Base-by-base conservation (phyloP, 2,888 invertebrate species). In the Ariolimax columbianus region DNA sequence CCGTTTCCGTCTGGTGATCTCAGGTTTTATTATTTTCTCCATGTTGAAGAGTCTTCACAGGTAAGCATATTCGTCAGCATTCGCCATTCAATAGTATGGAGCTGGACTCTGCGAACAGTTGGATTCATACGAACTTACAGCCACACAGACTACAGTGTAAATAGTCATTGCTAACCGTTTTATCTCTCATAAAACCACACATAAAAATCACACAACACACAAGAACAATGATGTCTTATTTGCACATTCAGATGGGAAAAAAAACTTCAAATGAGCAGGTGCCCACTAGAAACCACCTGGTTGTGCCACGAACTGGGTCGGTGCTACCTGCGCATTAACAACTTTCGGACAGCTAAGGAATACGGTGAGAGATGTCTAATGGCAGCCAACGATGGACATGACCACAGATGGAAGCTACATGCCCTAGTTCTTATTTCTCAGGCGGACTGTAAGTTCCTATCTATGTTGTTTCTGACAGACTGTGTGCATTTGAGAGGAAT, bases 271-370 rank as follows among this genome's bases (percentile, higher is more conserved):
- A 89, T 93, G 87, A 93, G 92, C 59, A 93, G 93, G 87, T 92
- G 93, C 55, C 89, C 93, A 4, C 87, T 94, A 77, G 95, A 95
- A 87, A 91, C 91, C 59, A 93, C 94, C 0, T 95, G 95, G 94
- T 89, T 94, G 55, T 93, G 91, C 87, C 94, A 95, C 87, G 95
- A 95, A 89, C 93, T 95, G 33, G 94, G 94, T 33, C 91, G 94
- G 23, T 95, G 95, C 88, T 93, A 94, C 89, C 89, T 94, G 86
- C 94, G 94, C 86, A 84, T 93, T 38, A 90, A 89, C 19, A 86
- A 91, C 75, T 90, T 87, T 70, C 59, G 86, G 0, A 88, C 89
- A 55, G 93, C 93, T 17, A 89, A 90, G 80, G 89, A 90, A 11
- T 92, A 90, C 82, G 94, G 93, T 19, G 90, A 92, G 77, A 90